A percentile compares a stretch with the other conserved stretches of the same genome.
Conservation (phyloP, 1,140 invertebrate genomes). For the Meloidogyne exigua region DNA sequence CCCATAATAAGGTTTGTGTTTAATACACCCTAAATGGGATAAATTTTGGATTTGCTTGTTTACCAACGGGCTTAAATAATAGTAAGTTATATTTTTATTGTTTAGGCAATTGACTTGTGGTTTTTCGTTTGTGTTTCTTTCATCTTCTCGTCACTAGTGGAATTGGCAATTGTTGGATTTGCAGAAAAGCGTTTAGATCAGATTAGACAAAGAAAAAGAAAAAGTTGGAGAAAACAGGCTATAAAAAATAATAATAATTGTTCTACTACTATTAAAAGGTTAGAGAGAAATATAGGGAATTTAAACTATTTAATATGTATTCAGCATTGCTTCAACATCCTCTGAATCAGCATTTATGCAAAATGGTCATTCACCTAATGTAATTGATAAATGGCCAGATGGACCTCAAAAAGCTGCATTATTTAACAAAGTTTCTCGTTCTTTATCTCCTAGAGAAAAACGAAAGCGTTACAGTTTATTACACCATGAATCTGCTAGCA, state of each 20-base stretch:
- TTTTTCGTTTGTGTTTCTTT: conserved; percentile 65
- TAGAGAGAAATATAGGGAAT: too few relatives aligned
- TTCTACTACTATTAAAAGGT: conserved; percentile 26
- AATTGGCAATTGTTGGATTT: conserved; percentile 65
- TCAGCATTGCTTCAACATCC: background rate
- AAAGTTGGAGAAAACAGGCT: conserved; percentile 6
- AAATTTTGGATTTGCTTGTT: background rate
- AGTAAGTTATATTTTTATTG: background rate
- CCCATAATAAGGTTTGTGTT: background rate
- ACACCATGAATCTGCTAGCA: conserved; percentile 1
- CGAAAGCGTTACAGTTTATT: background rate
- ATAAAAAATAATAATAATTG: conserved; percentile 9
- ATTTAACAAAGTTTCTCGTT: conserved; percentile 5
- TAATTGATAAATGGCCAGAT: background rate
- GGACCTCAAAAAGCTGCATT: background rate
- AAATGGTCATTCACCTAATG: conserved; percentile 6
- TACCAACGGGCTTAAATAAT: too few relatives aligned
- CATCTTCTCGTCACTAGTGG: conserved; percentile 65
- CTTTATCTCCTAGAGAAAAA: background rate
- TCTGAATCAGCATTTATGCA: background rate
- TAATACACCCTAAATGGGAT: too few relatives aligned
- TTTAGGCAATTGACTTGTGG: conserved; percentile 64
- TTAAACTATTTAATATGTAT: too few relatives aligned
- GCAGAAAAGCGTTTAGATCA: conserved; percentile 49
- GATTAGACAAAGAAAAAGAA: conserved; percentile 4